Conservation (phyloP, 2,113 vertebrate species). For the Serilophus lunatus region DNA sequence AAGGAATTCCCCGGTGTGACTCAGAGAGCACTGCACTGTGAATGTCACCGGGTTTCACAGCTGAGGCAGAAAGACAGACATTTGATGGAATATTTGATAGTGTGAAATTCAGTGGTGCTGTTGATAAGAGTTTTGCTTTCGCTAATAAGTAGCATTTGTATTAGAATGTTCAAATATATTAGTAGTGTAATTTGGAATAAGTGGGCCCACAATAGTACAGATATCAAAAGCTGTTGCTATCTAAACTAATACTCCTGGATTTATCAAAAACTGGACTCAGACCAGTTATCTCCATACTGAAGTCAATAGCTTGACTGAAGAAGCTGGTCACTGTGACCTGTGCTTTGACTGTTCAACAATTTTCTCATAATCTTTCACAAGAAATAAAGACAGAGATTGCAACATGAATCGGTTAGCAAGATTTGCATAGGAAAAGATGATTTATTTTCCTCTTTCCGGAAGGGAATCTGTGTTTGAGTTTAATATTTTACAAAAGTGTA, state of each 20-base stretch:
- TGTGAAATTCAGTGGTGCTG: too few species aligned
- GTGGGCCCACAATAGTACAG: too few species aligned
- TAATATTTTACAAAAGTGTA: not conserved
- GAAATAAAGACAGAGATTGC: not conserved
- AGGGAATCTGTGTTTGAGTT: not conserved
- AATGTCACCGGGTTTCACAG: not conserved
- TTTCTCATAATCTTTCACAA: not conserved
- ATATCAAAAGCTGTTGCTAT: not conserved
- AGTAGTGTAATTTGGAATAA: too few species aligned
- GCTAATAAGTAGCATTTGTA: too few species aligned
- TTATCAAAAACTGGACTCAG: not conserved
- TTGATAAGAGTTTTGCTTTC: too few species aligned
- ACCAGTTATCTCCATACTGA: not conserved
- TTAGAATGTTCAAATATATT: too few species aligned
- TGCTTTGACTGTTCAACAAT: accelerated
- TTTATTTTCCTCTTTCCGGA: not conserved
- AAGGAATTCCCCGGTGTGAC: not conserved
- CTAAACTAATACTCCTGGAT: not conserved
- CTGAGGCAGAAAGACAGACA: not conserved
- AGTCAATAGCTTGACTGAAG: not conserved
- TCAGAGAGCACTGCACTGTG: accelerated
- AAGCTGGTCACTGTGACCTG: not conserved
- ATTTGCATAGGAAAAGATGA: accelerated
- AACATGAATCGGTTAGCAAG: not conserved
- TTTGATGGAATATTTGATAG: too few species aligned